A percentile compares a stretch with the other conserved stretches of the same genome.
Evolutionary conservation across 2,113 vertebrate genomes (phyloP).

Genomic region (Oryzias curvinotus): DNA sequence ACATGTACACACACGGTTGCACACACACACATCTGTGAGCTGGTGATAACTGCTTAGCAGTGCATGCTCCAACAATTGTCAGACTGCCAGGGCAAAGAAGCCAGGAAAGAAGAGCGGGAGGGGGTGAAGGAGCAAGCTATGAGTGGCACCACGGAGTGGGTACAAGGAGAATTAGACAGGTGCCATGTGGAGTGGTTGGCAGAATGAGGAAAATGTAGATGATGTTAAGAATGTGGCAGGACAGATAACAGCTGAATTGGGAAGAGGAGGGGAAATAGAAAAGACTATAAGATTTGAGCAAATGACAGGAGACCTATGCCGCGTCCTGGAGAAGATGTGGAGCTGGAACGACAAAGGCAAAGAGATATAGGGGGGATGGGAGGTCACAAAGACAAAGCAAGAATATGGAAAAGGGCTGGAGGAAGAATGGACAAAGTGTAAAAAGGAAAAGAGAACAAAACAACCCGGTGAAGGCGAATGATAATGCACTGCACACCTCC

Average conservation of each 20-base stretch:
- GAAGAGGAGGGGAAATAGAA: conserved; percentile 43
- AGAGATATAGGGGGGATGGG: neutral
- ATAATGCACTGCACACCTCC: conserved; percentile 65
- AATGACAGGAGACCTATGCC: conserved; percentile 49
- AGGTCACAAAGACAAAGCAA: conserved; percentile 32
- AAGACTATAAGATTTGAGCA: conserved; percentile 55
- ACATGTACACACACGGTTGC: conserved; percentile 28
- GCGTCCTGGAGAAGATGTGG: conserved; percentile 17
- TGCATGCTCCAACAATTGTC: conserved; percentile 73
- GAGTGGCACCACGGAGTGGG: conserved; percentile 71
- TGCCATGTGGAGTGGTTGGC: conserved; percentile 62
- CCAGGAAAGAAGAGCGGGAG: conserved; percentile 62
- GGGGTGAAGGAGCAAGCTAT: conserved; percentile 66
- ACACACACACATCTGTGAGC: conserved; percentile 66
- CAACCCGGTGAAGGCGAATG: conserved; percentile 55
- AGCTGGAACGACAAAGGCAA: conserved; percentile 48
- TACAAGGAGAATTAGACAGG: conserved; percentile 74
- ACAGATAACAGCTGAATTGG: conserved; percentile 57
- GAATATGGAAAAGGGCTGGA: conserved; percentile 19
- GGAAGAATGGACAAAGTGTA: conserved; percentile 55
- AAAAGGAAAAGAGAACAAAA: conserved; percentile 61
- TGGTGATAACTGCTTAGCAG: conserved; percentile 76
- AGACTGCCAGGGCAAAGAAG: conserved; percentile 68
- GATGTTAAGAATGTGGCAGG: conserved; percentile 58
- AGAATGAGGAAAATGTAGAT: conserved; percentile 56